A percentile compares a stretch with the other conserved stretches of the same genome.
Conservation (phyloP, 2,113 vertebrate genomes). For the Caranx ignobilis region DNA sequence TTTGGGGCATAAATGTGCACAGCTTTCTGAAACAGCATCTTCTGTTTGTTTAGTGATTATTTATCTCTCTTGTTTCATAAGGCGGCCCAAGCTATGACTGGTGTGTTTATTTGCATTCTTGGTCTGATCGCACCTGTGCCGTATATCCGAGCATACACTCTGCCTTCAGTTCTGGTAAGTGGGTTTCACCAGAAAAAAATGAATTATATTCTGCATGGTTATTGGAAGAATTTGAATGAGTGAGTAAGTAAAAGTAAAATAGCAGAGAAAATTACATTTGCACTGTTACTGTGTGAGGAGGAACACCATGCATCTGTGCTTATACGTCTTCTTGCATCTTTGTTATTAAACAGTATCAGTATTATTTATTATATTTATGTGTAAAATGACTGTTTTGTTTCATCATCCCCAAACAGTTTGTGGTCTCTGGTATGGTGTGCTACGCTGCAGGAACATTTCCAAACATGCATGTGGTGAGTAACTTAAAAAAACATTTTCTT, state of each 20-base stretch:
- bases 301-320: background rate
- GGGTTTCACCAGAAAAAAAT: background rate
- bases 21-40: background rate
- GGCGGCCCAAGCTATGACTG: conserved; percentile 76
- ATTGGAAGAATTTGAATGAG: background rate
- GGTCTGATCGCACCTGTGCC: conserved; percentile 23
- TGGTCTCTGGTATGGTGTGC: conserved; percentile 74
- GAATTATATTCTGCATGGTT: background rate
- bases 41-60: background rate
- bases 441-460: conserved; percentile 74
- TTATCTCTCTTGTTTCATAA: conserved; percentile 31
- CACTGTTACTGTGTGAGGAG: background rate
- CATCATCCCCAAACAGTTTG: conserved; percentile 69
- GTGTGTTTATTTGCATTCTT: conserved; percentile 73
- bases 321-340: background rate
- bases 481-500: background rate
- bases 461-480: conserved; percentile 79
- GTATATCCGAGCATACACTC: background rate
- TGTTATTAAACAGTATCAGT: background rate
- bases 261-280: background rate
- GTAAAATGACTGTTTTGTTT: background rate
- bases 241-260: background rate
- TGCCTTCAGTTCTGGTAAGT: conserved; percentile 76
- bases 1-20: background rate
- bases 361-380: background rate